phyloP scores from a whole-genome alignment of 2,113 vertebrate species.

The Hirundichthys speculiger region DNA sequence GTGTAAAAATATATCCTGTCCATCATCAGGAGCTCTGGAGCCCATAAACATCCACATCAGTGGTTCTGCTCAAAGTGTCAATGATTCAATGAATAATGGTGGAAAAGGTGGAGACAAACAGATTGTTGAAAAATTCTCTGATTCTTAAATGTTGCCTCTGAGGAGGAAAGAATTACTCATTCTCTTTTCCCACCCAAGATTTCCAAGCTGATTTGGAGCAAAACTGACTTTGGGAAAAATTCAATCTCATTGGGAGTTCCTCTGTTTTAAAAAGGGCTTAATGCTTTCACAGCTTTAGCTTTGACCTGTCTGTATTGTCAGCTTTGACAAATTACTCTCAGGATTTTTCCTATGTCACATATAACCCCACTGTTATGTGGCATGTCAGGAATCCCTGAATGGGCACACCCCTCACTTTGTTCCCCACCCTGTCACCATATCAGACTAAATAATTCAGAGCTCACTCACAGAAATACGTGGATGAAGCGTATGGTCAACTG shows the following conservation, averaged over 20 bases:
- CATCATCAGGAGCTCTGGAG: no score
- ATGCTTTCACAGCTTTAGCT: slow-evolving; percentile 55
- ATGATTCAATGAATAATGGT: no score
- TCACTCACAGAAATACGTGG: slow-evolving; percentile 27
- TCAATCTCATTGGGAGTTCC: slow-evolving; percentile 63
- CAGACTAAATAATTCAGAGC: slow-evolving; percentile 37
- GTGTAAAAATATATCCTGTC: no score
- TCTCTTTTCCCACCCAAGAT: slow-evolving; percentile 37
- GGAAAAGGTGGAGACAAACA: no score
- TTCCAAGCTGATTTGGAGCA: slow-evolving; percentile 45
- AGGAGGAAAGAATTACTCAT: slow-evolving; percentile 16
- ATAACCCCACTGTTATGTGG: slow-evolving; percentile 46
- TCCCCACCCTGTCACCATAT: slow-evolving; percentile 43
- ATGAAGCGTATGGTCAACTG: slow-evolving; percentile 8
- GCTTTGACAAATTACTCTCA: slow-evolving; percentile 60
- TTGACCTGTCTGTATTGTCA: slow-evolving; percentile 50
- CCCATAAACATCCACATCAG: no score
- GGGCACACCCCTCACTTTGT: slow-evolving; percentile 31
- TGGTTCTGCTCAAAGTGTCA: no score
- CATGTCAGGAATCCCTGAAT: slow-evolving; percentile 41
- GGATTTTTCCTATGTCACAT: slow-evolving; percentile 61
- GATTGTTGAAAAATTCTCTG: no score
- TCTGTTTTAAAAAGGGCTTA: slow-evolving; percentile 62
- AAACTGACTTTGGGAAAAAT: slow-evolving; percentile 56
- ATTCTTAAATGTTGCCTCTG: background rate